These are phyloP conservation scores for Epistrophe grossulariae DNA, from an alignment of 2,888 invertebrate species.

Conservation along the genomic window DNA sequence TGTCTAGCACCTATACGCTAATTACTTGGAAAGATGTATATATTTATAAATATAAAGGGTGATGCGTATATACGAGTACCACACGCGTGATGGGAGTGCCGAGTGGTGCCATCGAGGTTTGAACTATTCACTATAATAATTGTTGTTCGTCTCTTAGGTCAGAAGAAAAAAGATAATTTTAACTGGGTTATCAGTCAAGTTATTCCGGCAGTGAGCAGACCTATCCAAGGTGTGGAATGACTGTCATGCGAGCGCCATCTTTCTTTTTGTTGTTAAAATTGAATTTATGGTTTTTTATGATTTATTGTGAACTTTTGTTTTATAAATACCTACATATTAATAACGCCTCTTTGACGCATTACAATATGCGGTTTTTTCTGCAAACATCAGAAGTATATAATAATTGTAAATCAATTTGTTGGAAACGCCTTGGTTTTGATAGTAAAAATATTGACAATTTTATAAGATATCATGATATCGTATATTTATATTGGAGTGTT, in stretches of 20 bases:
- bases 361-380: constrained; percentile 8
- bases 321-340: not conserved
- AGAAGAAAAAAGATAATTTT: constrained; percentile 3
- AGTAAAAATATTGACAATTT: constrained; percentile 41
- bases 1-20: constrained; percentile 65
- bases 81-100: not conserved
- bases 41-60: not conserved
- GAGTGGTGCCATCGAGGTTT: constrained; percentile 19
- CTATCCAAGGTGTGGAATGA: constrained; percentile 42
- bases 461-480: constrained; percentile 36
- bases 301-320: constrained; percentile 51
- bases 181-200: constrained; percentile 62
- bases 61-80: not conserved
- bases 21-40: constrained; percentile 42
- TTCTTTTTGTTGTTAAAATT: not conserved
- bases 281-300: constrained; percentile 38
- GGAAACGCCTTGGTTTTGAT: constrained; percentile 26
- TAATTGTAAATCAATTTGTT: constrained; percentile 45
- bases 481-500: constrained; percentile 33
- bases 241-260: constrained; percentile 3
- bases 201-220: constrained; percentile 12
- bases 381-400: constrained; percentile 16
- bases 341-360: constrained; percentile 47
- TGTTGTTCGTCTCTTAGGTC: constrained; percentile 14
- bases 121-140: constrained; percentile 30